phyloP scores from a whole-genome alignment of 2,888 invertebrate genomes.

The Pseudococcus longispinus region DNA sequence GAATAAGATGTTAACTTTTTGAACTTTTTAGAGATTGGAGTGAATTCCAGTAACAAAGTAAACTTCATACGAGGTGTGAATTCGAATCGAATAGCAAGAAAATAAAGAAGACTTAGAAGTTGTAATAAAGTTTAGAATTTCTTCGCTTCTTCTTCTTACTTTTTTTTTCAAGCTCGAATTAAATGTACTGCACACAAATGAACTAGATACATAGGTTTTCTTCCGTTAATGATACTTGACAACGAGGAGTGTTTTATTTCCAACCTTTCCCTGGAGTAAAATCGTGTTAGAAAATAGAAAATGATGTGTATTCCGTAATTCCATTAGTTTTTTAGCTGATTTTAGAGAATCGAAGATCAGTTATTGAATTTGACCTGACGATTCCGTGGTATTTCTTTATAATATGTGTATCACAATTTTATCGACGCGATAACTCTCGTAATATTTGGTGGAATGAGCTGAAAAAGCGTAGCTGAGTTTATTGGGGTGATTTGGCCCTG shows the following conservation, averaged over 20 bases:
- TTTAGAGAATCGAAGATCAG: too few relatives aligned
- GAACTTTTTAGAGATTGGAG: background rate
- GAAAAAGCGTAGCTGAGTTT: too few relatives aligned
- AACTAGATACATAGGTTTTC: background rate
- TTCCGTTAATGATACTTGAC: background rate
- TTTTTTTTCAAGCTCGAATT: background rate
- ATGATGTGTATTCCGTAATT: background rate
- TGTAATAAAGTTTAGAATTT: background rate
- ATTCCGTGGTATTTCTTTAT: too few relatives aligned
- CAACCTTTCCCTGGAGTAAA: background rate
- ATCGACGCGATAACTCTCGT: too few relatives aligned
- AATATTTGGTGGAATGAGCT: too few relatives aligned
- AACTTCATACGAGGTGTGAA: background rate
- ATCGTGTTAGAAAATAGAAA: background rate
- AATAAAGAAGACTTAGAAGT: background rate
- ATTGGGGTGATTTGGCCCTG: too few relatives aligned
- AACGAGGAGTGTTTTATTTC: background rate
- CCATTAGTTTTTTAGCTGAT: too few relatives aligned
- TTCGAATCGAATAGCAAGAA: background rate
- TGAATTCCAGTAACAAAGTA: slow-evolving; percentile 1
- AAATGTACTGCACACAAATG: background rate
- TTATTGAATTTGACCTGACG: too few relatives aligned
- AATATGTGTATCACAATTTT: too few relatives aligned
- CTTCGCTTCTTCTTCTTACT: background rate
- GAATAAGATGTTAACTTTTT: background rate